A percentile compares a stretch with the other conserved stretches of the same genome.
phyloP scores from a whole-genome alignment of 1,140 invertebrate genomes.

The Penaeus indicus region DNA sequence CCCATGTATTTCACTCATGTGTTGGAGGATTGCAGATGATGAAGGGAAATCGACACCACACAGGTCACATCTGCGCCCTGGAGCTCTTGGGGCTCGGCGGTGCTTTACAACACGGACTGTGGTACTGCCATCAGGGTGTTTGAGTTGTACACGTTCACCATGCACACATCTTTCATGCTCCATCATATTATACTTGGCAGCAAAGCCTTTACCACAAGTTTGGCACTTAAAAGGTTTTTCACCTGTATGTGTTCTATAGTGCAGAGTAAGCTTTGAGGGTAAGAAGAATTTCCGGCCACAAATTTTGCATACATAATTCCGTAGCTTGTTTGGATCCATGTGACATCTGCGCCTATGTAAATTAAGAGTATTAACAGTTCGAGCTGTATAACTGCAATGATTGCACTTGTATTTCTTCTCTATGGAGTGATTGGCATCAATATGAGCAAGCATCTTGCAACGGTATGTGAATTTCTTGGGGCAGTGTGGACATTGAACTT shows the following conservation, averaged over 20 bases:
- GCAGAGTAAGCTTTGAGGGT: constrained; percentile 53
- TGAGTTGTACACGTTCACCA: constrained; percentile 40
- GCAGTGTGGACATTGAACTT: constrained; percentile 49
- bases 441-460: constrained; percentile 51
- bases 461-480: constrained; percentile 56
- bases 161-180: constrained; percentile 55
- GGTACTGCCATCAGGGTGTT: constrained; percentile 41
- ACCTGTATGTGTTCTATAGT: constrained; percentile 50
- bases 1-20: constrained; percentile 45
- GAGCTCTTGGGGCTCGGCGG: constrained; percentile 45
- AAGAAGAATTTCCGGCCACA: constrained; percentile 46
- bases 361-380: constrained; percentile 45
- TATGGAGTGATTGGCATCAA: constrained; percentile 42
- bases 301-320: constrained; percentile 33
- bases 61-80: constrained; percentile 43
- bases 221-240: constrained; percentile 52
- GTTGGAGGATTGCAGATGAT: constrained; percentile 12
- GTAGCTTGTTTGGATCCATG: constrained; percentile 30
- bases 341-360: constrained; percentile 45
- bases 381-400: constrained; percentile 36
- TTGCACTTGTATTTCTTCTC: constrained; percentile 58
- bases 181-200: constrained; percentile 47
- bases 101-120: constrained; percentile 46
- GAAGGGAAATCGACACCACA: constrained; percentile 45
- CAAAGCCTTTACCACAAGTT: constrained; percentile 51